A percentile compares a stretch with the other conserved stretches of the same genome.
Evolutionary conservation across 2,888 invertebrate genomes (phyloP).

Genomic region (Allophyes oxyacanthae): DNA sequence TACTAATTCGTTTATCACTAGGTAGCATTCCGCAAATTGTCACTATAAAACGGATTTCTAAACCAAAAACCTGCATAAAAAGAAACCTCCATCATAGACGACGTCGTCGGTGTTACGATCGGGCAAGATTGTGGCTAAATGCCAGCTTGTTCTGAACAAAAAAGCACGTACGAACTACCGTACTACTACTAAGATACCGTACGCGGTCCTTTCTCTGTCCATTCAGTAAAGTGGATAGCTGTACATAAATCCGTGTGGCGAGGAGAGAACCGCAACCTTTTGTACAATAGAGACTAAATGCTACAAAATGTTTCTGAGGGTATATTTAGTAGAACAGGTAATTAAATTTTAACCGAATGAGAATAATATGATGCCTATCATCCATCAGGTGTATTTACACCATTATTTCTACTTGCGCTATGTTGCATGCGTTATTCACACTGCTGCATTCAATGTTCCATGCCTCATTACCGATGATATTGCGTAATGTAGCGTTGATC

Average conservation of each 20-base stretch:
- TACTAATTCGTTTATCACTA: no score
- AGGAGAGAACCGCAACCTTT: slow-evolving; percentile 11
- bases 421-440: no score
- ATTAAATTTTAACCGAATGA: background rate
- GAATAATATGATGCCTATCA: background rate
- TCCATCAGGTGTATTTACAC: no score
- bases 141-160: background rate
- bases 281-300: slow-evolving; percentile 11
- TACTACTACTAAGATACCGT: background rate
- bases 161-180: background rate
- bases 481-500: no score
- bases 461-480: no score
- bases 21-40: no score
- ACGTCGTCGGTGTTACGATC: no score
- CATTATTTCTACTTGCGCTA: no score
- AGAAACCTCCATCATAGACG: no score
- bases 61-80: no score
- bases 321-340: background rate
- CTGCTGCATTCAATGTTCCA: no score
- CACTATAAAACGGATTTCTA: no score
- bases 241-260: slow-evolving; percentile 28
- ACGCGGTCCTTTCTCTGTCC: slow-evolving; percentile 9
- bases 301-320: slow-evolving; percentile 8
- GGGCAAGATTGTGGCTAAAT: background rate
- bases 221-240: slow-evolving; percentile 22